Conservation (phyloP, 2,888 invertebrate species). For the Elaeidobius kamerunicus region DNA sequence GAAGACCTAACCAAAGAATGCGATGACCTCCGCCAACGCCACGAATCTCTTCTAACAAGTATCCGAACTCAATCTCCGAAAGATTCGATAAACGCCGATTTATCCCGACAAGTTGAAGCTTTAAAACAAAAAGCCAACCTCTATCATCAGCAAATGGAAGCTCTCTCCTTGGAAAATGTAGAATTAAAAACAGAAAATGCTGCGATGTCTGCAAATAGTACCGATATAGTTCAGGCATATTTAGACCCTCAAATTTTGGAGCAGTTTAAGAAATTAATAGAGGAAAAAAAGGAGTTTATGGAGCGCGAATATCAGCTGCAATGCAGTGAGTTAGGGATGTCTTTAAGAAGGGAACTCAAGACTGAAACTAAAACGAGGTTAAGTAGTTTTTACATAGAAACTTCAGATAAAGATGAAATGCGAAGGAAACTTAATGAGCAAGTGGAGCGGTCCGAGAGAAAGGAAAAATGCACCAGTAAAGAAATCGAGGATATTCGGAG, state of each 20-base stretch:
- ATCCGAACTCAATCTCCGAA: too few species aligned
- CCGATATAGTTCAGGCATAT: background rate
- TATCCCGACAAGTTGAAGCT: background rate
- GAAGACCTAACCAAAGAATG: background rate
- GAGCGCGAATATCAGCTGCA: constrained; percentile 35
- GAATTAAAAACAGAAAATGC: background rate
- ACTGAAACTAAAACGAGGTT: constrained; percentile 41
- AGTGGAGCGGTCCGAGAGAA: constrained; percentile 39
- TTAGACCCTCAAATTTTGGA: too few species aligned
- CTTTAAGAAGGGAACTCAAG: constrained; percentile 39
- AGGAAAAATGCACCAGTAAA: constrained; percentile 34
- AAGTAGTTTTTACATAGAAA: constrained; percentile 40
- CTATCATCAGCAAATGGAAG: background rate
- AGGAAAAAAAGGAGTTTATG: constrained; percentile 33
- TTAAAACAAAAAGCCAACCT: background rate
- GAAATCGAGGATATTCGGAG: constrained; percentile 38
- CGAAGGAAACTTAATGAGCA: constrained; percentile 39
- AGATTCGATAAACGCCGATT: background rate
- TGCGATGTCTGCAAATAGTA: background rate
- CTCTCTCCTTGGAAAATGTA: background rate
- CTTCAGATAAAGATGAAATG: constrained; percentile 39
- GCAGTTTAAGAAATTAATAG: constrained; percentile 16
- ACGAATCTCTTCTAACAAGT: too few species aligned
- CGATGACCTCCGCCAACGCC: too few species aligned
- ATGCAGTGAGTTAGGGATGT: constrained; percentile 32